Percentiles rank a stretch among this genome's conserved stretches.
phyloP scores from a whole-genome alignment of 2,113 vertebrate genomes.

The Vireo altiloquus region DNA sequence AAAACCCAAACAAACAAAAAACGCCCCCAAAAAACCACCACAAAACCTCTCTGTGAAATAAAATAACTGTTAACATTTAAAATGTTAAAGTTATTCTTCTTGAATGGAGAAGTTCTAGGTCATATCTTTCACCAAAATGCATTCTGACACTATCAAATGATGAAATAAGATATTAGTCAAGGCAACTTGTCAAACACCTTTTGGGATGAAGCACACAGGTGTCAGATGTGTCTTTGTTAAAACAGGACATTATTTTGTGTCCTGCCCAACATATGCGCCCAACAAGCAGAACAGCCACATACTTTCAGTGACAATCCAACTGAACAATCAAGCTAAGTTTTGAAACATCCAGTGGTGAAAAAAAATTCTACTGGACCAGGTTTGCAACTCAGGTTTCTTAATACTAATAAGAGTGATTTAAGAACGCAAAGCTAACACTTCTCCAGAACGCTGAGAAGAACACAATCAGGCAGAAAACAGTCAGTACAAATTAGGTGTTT shows the following conservation, averaged over 20 bases:
- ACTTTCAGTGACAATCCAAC: neutral
- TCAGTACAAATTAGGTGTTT: neutral
- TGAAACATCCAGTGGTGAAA: neutral
- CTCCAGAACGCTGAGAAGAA: neutral
- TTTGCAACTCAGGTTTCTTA: neutral
- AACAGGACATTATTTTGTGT: neutral
- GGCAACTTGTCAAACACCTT: neutral
- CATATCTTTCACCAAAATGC: neutral
- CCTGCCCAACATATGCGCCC: neutral
- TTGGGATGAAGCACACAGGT: neutral
- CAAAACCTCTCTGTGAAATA: neutral
- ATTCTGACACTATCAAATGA: conserved; percentile 49
- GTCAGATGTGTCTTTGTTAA: neutral
- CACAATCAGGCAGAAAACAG: neutral
- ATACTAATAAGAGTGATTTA: neutral
- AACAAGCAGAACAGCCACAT: neutral
- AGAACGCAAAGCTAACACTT: neutral
- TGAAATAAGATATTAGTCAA: neutral
- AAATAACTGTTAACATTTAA: neutral
- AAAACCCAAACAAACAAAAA: neutral
- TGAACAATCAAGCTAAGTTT: neutral
- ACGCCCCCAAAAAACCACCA: too few species aligned
- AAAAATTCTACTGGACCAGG: neutral
- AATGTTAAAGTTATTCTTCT: neutral
- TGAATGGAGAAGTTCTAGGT: neutral